These are phyloP conservation scores for Orthosia cruda DNA, from an alignment of 2,888 invertebrate genomes.

Conservation along the genomic window DNA sequence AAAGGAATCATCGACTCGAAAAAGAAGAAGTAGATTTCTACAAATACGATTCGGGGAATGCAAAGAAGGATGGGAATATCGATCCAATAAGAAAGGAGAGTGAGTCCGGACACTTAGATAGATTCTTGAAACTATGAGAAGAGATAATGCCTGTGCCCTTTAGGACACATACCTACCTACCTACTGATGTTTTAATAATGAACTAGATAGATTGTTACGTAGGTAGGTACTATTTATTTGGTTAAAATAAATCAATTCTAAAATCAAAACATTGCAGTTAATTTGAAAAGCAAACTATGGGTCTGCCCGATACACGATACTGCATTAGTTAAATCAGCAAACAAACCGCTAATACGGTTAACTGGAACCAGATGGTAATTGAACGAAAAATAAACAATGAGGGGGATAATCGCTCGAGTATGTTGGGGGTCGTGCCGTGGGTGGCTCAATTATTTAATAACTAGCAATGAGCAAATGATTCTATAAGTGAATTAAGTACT, in stretches of 20 bases:
- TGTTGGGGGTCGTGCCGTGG: slow-evolving; percentile 85
- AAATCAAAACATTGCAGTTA: slow-evolving; percentile 24
- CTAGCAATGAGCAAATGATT: slow-evolving; percentile 84
- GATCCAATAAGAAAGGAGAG: too few species aligned
- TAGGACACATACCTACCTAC: neutral
- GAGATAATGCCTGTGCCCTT: too few species aligned
- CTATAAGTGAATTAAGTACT: slow-evolving; percentile 58
- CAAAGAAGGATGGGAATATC: too few species aligned
- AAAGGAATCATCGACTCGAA: too few species aligned
- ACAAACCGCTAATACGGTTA: slow-evolving; percentile 77
- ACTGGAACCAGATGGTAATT: slow-evolving; percentile 85
- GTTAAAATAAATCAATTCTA: slow-evolving; percentile 1
- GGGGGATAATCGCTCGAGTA: slow-evolving; percentile 80
- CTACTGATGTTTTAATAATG: neutral
- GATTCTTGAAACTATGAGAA: too few species aligned
- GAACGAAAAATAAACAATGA: slow-evolving; percentile 88
- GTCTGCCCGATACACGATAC: slow-evolving; percentile 47
- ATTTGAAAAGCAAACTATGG: slow-evolving; percentile 47
- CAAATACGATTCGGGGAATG: too few species aligned
- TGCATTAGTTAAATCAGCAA: slow-evolving; percentile 77
- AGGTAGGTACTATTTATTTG: neutral
- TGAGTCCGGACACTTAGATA: too few species aligned
- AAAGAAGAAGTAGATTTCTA: too few species aligned
- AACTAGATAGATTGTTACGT: neutral
- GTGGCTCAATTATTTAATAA: slow-evolving; percentile 91